phyloP scores from a whole-genome alignment of 2,888 invertebrate genomes.

The Trimorus sp. region DNA sequence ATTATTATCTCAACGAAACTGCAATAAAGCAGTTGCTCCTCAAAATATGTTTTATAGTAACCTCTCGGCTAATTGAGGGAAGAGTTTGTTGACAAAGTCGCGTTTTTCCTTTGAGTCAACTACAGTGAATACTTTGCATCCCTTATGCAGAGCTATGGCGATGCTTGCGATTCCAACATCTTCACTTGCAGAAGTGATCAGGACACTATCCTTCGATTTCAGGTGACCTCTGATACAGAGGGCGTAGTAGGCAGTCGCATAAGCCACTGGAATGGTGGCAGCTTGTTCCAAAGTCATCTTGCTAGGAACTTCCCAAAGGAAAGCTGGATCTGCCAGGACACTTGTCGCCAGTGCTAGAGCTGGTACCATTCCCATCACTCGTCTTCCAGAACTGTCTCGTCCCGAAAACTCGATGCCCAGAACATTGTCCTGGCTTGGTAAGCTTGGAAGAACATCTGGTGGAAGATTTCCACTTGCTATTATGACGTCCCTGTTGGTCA shows the following conservation, averaged over 20 bases:
- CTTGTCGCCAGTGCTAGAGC: conserved; percentile 95
- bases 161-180: conserved; percentile 99
- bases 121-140: conserved; percentile 95
- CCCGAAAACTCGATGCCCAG: conserved; percentile 97
- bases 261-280: conserved; percentile 96
- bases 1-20: too few relatives aligned
- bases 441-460: conserved; percentile 97
- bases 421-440: conserved; percentile 95
- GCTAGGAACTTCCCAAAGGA: conserved; percentile 94
- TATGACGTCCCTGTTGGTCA: conserved; percentile 92
- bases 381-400: conserved; percentile 86
- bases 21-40: too few relatives aligned
- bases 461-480: conserved; percentile 98
- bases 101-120: conserved; percentile 94
- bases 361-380: conserved; percentile 96
- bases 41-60: neutral
- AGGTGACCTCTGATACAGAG: conserved; percentile 93
- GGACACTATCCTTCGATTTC: conserved; percentile 90
- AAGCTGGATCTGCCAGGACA: conserved; percentile 91
- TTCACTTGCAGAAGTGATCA: conserved; percentile 98
- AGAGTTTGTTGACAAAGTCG: conserved; percentile 92
- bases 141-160: conserved; percentile 93
- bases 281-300: conserved; percentile 95
- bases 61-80: conserved; percentile 84
- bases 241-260: conserved; percentile 96